Conservation (phyloP, 1,140 invertebrate genomes). For the Pachyrhynchus sulphureomaculatus region DNA sequence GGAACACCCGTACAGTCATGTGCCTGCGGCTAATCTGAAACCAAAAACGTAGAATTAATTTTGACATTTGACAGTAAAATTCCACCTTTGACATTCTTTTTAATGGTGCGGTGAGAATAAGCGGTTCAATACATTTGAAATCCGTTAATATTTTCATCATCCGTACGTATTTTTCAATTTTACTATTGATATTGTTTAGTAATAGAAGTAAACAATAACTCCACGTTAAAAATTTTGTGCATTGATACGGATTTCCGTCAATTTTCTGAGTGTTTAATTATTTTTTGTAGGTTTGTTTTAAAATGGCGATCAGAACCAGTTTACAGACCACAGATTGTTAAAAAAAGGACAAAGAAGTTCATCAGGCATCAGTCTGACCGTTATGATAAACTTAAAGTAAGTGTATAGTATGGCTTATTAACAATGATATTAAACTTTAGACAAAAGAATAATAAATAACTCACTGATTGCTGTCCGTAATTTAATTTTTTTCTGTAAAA, state of each 20-base stretch:
- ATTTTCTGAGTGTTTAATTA: not conserved
- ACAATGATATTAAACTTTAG: constrained; percentile 1
- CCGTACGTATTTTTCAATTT: not conserved
- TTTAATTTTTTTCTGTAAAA: too few species aligned
- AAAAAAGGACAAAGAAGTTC: constrained; percentile 96
- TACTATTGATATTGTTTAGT: not conserved
- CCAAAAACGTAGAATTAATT: too few species aligned
- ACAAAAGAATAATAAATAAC: not conserved
- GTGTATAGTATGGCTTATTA: constrained; percentile 32
- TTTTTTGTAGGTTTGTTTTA: constrained; percentile 9
- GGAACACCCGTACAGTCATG: too few species aligned
- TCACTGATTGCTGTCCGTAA: too few species aligned
- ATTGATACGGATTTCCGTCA: not conserved
- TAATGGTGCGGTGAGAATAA: too few species aligned
- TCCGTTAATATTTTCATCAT: not conserved
- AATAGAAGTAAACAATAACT: not conserved
- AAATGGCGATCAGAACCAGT: constrained; percentile 71
- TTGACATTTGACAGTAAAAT: too few species aligned
- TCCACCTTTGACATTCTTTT: too few species aligned
- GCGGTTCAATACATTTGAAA: not conserved
- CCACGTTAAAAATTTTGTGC: not conserved
- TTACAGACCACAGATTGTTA: constrained; percentile 85
- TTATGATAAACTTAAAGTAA: constrained; percentile 92
- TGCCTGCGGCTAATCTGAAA: too few species aligned
- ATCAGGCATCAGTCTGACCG: constrained; percentile 95